These are phyloP conservation scores for Coleophora deauratella DNA, from an alignment of 2,888 invertebrate species.

Conservation along the genomic window DNA sequence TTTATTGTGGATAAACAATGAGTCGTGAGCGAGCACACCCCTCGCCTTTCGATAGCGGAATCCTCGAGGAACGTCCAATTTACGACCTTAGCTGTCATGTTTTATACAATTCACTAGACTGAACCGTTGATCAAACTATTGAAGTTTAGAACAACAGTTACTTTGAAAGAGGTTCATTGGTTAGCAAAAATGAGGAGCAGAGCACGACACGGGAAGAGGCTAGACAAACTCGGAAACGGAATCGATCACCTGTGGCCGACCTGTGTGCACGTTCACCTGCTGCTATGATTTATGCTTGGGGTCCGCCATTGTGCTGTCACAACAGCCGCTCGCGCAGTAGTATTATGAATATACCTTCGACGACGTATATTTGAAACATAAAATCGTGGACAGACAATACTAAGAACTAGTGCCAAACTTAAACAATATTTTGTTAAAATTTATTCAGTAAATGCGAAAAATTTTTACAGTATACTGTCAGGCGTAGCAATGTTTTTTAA, in stretches of 20 bases:
- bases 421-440: too few relatives aligned
- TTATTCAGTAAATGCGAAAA: too few relatives aligned
- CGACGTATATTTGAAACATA: too few relatives aligned
- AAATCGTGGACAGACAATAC: too few relatives aligned
- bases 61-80: constrained; percentile 49
- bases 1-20: constrained; percentile 65
- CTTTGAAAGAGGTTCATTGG: too few relatives aligned
- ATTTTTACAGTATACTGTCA: too few relatives aligned
- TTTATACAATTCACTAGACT: constrained; percentile 22
- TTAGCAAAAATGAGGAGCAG: constrained; percentile 2
- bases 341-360: constrained; percentile 54
- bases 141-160: constrained; percentile 2
- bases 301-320: constrained; percentile 59
- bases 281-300: constrained; percentile 58
- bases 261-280: constrained; percentile 54
- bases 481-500: too few relatives aligned
- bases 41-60: constrained; percentile 49
- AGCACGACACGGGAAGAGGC: background rate
- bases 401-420: too few relatives aligned
- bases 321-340: constrained; percentile 37
- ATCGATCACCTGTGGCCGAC: constrained; percentile 41
- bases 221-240: constrained; percentile 22
- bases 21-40: constrained; percentile 61
- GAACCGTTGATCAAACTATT: constrained; percentile 6
- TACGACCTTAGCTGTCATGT: constrained; percentile 58